Evolutionary conservation across 2,113 vertebrate genomes (phyloP).

Genomic region (Geococcyx californianus): DNA sequence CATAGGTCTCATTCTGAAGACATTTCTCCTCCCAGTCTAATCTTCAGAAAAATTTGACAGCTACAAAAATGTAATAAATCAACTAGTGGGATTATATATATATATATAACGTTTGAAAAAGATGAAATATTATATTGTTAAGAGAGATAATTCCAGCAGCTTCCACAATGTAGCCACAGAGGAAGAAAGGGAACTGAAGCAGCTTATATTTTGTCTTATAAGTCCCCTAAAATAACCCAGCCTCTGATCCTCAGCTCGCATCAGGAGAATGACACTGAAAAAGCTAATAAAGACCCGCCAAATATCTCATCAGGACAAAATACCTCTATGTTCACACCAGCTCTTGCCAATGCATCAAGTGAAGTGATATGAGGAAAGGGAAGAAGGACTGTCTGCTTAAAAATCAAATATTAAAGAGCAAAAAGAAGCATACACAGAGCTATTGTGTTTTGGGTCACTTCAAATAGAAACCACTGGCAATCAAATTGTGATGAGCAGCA

Average conservation of each 20-base stretch:
- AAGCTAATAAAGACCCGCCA: constrained; percentile 42
- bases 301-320: constrained; percentile 33
- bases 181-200: constrained; percentile 14
- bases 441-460: background rate
- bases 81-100: constrained; percentile 7
- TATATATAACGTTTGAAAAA: background rate
- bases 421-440: background rate
- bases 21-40: constrained; percentile 29
- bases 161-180: constrained; percentile 10
- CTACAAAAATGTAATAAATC: constrained; percentile 62
- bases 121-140: constrained; percentile 58
- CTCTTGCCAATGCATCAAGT: background rate
- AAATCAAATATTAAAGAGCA: background rate
- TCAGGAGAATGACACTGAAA: background rate
- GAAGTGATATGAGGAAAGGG: background rate
- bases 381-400: background rate
- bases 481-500: background rate
- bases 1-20: background rate
- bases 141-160: constrained; percentile 29
- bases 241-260: background rate
- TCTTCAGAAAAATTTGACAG: constrained; percentile 2
- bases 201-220: constrained; percentile 52
- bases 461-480: background rate
- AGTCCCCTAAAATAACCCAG: constrained; percentile 39
- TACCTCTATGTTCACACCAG: background rate